Conservation (phyloP, 2,888 invertebrate genomes). For the Lepidochrysops patricia region DNA sequence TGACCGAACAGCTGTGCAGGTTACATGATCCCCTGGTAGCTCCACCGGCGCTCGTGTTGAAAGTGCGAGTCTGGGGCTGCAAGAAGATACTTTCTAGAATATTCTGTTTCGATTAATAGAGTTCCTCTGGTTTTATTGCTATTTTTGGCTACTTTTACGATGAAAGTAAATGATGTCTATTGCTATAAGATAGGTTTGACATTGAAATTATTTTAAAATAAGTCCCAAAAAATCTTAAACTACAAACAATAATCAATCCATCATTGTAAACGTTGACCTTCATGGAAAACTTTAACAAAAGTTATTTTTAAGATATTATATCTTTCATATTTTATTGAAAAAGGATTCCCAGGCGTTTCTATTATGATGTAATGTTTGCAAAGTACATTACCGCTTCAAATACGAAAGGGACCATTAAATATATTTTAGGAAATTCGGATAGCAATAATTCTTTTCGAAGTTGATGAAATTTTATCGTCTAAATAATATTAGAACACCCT, state of each 20-base stretch:
- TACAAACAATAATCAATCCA: neutral
- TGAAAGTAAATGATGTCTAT: no score
- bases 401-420: neutral
- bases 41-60: slow-evolving; percentile 49
- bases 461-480: slow-evolving; percentile 3
- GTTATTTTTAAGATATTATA: neutral
- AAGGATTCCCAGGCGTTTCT: neutral
- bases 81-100: neutral
- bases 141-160: no score
- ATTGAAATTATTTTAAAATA: no score
- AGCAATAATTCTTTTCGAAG: neutral
- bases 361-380: slow-evolving; percentile 1
- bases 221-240: neutral
- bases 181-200: no score
- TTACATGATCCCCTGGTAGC: slow-evolving; percentile 48
- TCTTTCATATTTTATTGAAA: neutral
- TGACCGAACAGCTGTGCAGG: slow-evolving; percentile 50
- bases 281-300: neutral
- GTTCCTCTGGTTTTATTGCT: neutral
- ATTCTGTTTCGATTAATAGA: neutral
- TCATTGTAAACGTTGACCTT: neutral
- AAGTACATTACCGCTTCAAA: neutral
- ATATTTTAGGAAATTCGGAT: neutral
- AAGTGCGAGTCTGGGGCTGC: slow-evolving; percentile 56
- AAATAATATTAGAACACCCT: neutral